These are phyloP conservation scores for Piaya cayana DNA, from an alignment of 2,113 vertebrate genomes.

Conservation along the genomic window DNA sequence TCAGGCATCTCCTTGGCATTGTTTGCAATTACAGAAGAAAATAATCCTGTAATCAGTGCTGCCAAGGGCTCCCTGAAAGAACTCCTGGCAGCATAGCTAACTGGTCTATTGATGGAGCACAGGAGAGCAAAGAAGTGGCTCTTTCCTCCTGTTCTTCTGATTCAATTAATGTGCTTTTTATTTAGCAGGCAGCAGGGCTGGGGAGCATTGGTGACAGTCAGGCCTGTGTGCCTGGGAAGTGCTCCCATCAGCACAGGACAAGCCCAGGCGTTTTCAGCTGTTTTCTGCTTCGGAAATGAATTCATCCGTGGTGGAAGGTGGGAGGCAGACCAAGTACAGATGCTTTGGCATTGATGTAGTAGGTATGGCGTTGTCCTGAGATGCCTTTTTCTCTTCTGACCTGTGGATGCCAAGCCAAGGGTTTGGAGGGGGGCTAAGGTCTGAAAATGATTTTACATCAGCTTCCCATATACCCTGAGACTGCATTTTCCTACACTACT, in stretches of 20 bases:
- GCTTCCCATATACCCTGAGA: not conserved
- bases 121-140: not conserved
- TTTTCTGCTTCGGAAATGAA: slow-evolving; percentile 22
- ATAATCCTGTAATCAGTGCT: not conserved
- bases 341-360: not conserved
- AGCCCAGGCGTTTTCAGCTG: slow-evolving; percentile 2
- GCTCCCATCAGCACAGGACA: not conserved
- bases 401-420: not conserved
- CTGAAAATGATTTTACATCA: not conserved
- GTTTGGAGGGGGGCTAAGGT: not conserved
- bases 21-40: not conserved
- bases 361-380: slow-evolving; percentile 6
- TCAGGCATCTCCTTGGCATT: not conserved
- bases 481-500: not conserved
- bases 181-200: not conserved
- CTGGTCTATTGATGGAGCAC: not conserved
- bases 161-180: not conserved
- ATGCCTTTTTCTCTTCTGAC: not conserved
- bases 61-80: not conserved
- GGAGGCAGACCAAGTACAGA: slow-evolving; percentile 21
- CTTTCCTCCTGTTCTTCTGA: not conserved
- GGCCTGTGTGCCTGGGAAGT: not conserved
- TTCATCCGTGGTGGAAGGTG: not conserved
- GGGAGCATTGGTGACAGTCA: not conserved
- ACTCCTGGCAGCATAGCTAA: not conserved